Conservation (phyloP, 2,888 invertebrate species). For the Allolobophora icterica region DNA sequence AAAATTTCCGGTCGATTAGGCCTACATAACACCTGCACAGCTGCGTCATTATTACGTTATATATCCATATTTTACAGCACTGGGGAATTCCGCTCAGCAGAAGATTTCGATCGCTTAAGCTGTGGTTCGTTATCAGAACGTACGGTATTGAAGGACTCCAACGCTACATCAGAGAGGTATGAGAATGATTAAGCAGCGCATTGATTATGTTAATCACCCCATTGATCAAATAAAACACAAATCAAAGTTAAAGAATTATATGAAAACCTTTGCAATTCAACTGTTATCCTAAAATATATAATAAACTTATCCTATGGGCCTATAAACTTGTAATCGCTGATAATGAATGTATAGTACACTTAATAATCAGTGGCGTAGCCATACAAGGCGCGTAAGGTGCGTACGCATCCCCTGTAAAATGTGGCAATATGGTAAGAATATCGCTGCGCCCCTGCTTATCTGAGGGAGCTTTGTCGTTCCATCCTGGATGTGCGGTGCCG, state of each 20-base stretch:
- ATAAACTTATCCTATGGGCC: no score
- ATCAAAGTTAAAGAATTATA: neutral
- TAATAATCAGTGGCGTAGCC: no score
- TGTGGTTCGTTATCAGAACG: slow-evolving; percentile 94
- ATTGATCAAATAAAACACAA: neutral
- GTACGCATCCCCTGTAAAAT: no score
- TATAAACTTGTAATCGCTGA: neutral
- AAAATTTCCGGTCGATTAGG: no score
- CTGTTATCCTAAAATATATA: neutral
- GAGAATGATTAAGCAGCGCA: neutral
- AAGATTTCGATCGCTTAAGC: slow-evolving; percentile 89
- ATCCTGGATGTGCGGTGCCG: no score
- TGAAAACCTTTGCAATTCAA: neutral
- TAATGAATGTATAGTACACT: no score
- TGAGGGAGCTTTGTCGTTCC: no score
- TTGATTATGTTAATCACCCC: neutral
- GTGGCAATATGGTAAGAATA: no score
- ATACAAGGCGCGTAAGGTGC: no score
- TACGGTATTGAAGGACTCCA: slow-evolving; percentile 93
- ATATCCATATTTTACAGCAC: slow-evolving; percentile 68
- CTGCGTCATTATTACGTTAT: neutral
- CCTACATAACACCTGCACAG: no score
- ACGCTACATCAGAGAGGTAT: slow-evolving; percentile 82
- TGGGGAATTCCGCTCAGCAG: slow-evolving; percentile 97
- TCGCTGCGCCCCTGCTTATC: no score